Evolutionary conservation across 2,888 invertebrate species (phyloP), one percentile per base, ranked within the genome.

Genomic region (Stegophylla sp.): DNA sequence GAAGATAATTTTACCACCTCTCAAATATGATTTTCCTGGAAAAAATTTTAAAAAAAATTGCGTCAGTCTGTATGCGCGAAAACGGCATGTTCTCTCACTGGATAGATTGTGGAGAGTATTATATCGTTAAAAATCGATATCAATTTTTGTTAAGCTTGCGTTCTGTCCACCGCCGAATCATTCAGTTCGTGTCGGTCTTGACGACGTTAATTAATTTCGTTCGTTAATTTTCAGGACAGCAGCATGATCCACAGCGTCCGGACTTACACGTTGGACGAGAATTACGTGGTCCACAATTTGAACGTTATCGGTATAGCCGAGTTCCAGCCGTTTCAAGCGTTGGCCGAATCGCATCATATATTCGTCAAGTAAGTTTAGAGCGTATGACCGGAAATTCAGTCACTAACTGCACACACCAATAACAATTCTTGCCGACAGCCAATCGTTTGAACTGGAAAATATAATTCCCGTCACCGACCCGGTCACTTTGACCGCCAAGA

Each of bases 241-340:
- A 84, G 86, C 71, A 84, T 87, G 76, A 86, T 86, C 83, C 86
- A 87, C n/a, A 87, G 87, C 82, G 87, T 87, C 84, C 85, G 87
- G 83, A 83, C 86, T 26, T 88, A 87, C 81, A 85, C 83, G 82
- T 81, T 87, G 59, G 66, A 83, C 9, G 84, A 85, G 17, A 85
- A 84, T 9, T 83, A 85, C n/a, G 81, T 85, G 1, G 85, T 87
- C 71, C 83, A 84, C 51, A 85, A 84, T 72, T 83, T 88, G 12
- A 86, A 86, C 83, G 86, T 87, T 61, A 85, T 86, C 48, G 87
- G 88, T 56, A 86, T 86, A 77, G 85, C 87, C 82, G 86, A 87
- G 79, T 85, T 87, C 17, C 87, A 87, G 83, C 87, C 87, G 4
- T 88, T 87, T 82, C 87, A 87, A 85, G 86, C 87, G 81, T 85